phyloP scores from a whole-genome alignment of 2,888 invertebrate species.

The Monoplex corrugatus region DNA sequence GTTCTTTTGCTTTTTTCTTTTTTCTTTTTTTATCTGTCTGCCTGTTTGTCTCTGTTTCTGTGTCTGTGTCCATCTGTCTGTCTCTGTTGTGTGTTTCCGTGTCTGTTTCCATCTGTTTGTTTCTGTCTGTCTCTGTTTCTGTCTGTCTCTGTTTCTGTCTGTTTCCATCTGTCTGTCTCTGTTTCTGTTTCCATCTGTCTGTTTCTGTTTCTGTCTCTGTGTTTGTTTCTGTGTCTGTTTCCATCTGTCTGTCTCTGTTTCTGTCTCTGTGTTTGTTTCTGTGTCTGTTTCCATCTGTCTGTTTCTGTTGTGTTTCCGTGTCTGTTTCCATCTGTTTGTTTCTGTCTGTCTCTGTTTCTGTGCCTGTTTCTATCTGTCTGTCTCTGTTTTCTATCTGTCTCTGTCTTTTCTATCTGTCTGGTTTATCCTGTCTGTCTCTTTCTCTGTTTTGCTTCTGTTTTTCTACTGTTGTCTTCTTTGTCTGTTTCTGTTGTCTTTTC shows the following conservation, averaged over 20 bases:
- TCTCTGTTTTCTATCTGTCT: constrained; percentile 1
- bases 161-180: constrained; percentile 25
- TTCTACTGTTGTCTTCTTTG: not conserved
- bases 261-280: no score
- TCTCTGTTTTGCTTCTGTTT: no score
- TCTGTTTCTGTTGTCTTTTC: constrained; percentile 16
- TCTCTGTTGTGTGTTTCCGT: no score
- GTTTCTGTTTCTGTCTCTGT: not conserved
- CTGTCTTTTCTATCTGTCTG: no score
- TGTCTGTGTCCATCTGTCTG: no score
- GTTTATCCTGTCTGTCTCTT: no score
- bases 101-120: no score
- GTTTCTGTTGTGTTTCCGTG: no score
- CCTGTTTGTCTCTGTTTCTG: no score
- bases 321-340: no score
- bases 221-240: no score
- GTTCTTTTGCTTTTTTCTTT: not conserved
- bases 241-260: no score
- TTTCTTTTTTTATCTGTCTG: not conserved
- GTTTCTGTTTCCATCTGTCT: not conserved
- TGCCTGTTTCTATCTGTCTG: constrained; percentile 13
- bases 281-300: not conserved
- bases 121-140: constrained; percentile 2
- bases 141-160: constrained; percentile 19
- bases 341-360: constrained; percentile 27